Percentiles rank a stretch among this genome's conserved stretches.
phyloP scores from a whole-genome alignment of 37 sponge, comb jelly and placozoan species.

The Dysidea cf. avara region DNA sequence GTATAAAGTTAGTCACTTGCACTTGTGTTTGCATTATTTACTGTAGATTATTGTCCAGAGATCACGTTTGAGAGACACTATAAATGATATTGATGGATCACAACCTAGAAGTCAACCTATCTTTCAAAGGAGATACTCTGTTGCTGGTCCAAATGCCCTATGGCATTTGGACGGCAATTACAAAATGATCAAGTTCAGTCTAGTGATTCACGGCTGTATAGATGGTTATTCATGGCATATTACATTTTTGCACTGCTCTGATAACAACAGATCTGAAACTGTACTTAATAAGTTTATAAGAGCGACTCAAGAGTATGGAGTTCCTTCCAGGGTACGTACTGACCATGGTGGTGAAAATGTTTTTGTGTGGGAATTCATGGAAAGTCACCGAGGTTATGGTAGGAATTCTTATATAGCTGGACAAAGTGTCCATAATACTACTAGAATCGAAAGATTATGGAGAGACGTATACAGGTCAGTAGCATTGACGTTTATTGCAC shows the following conservation, averaged over 20 bases:
- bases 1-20: no score
- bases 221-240: conserved; percentile 36
- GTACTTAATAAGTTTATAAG: conserved; percentile 5
- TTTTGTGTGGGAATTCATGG: conserved; percentile 22
- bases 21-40: no score
- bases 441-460: conserved; percentile 43
- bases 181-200: conserved; percentile 10
- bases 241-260: conserved; percentile 7
- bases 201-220: conserved; percentile 41
- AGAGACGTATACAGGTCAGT: conserved; percentile 22
- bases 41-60: conserved; percentile 14
- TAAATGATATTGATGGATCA: conserved; percentile 3
- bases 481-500: not conserved
- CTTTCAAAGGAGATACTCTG: conserved; percentile 15
- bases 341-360: conserved; percentile 45
- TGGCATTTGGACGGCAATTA: conserved; percentile 48
- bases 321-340: conserved; percentile 31
- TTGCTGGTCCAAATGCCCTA: conserved; percentile 34
- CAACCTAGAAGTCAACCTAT: not conserved
- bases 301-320: conserved; percentile 13
- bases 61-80: conserved; percentile 4
- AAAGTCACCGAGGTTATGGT: conserved; percentile 6
- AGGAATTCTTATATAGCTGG: conserved; percentile 20
- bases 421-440: conserved; percentile 32
- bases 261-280: conserved; percentile 27